Evolutionary conservation across 1,140 invertebrate genomes (phyloP).

Genomic region (Drosophila busckii): DNA sequence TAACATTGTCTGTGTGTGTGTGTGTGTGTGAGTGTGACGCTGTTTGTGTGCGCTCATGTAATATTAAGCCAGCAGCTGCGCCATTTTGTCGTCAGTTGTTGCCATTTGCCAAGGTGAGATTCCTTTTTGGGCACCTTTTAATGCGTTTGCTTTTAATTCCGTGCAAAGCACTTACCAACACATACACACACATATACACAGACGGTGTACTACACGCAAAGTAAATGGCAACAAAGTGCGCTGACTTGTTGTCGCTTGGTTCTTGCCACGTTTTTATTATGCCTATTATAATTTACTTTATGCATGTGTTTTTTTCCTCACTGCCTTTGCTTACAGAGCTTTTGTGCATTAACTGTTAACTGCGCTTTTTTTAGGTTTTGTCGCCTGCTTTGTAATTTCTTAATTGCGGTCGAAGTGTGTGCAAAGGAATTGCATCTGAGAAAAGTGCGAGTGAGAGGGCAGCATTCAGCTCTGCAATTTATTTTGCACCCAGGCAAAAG

Average conservation of each 20-base stretch:
- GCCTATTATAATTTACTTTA: constrained; percentile 76
- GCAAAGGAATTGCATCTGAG: constrained; percentile 8
- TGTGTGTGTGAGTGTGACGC: not conserved
- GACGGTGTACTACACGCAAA: constrained; percentile 25
- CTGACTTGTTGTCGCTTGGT: constrained; percentile 54
- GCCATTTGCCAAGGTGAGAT: constrained; percentile 67
- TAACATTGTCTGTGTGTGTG: constrained; percentile 2
- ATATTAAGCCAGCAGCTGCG: constrained; percentile 73
- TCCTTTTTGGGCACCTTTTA: constrained; percentile 75
- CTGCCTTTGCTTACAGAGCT: constrained; percentile 24
- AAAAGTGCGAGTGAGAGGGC: not conserved
- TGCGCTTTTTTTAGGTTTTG: constrained; percentile 28
- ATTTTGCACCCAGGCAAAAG: too few species aligned
- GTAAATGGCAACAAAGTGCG: constrained; percentile 50
- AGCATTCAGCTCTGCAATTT: too few species aligned
- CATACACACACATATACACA: not conserved
- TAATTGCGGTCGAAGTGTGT: constrained; percentile 47
- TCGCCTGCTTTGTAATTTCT: constrained; percentile 54
- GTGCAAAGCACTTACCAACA: constrained; percentile 54
- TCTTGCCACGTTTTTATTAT: constrained; percentile 67
- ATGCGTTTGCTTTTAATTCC: constrained; percentile 76
- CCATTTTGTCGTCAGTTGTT: constrained; percentile 46
- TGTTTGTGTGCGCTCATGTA: constrained; percentile 49
- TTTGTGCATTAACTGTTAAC: constrained; percentile 30
- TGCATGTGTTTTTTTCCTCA: constrained; percentile 43